Evolutionary conservation across 2,113 vertebrate genomes (phyloP).

Genomic region (Lethenteron camtschaticum): DNA sequence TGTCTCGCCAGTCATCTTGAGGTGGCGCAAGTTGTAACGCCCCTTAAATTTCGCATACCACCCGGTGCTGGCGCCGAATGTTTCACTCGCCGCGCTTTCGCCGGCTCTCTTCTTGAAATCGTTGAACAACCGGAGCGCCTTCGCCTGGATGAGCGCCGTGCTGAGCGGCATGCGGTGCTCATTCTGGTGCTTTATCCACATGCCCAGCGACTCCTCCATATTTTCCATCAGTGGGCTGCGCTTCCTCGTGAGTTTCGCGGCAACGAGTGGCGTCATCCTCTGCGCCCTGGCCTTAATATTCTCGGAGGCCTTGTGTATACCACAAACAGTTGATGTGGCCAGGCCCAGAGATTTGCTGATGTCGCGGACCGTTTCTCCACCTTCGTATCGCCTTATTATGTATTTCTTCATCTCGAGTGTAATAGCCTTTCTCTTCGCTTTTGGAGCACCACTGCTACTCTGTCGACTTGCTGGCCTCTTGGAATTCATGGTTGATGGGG

Average conservation of each 20-base stretch:
- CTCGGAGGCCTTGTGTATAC: neutral
- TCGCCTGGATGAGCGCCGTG: neutral
- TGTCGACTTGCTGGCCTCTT: too few relatives aligned
- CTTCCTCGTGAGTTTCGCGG: neutral
- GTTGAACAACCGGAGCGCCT: neutral
- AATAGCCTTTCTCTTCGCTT: too few relatives aligned
- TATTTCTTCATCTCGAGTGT: too few relatives aligned
- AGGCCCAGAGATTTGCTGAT: too few relatives aligned
- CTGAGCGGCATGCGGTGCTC: neutral
- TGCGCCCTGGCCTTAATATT: neutral
- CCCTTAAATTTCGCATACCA: constrained; percentile 6
- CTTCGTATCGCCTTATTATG: too few relatives aligned
- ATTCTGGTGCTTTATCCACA: neutral
- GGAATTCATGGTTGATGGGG: too few relatives aligned
- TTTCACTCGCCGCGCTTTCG: neutral
- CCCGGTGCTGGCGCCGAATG: constrained; percentile 5
- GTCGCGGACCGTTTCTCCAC: too few relatives aligned
- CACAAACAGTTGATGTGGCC: too few relatives aligned
- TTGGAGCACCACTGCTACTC: too few relatives aligned
- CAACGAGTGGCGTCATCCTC: neutral
- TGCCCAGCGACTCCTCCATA: neutral
- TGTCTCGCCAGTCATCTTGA: neutral
- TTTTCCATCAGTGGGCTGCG: neutral
- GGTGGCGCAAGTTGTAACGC: neutral
- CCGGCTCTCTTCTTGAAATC: neutral